Base-by-base conservation (phyloP, 2,797 vertebrate species). In the Kryptolebias ocellatus region DNA sequence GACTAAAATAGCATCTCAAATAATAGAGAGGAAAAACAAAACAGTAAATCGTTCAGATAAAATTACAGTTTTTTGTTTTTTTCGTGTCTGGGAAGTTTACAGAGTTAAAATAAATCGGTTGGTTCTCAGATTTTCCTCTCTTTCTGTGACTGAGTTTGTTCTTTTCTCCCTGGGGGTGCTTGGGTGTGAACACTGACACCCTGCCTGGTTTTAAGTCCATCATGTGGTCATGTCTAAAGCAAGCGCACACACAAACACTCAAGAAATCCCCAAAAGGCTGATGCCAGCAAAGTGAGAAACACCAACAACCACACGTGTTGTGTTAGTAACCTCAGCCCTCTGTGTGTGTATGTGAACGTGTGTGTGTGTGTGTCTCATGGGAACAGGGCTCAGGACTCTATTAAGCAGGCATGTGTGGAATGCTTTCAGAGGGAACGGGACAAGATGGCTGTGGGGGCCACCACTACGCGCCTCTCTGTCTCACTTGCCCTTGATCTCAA, bases 331-430 rank as follows among this genome's bases (percentile, higher is more conserved):
- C 90, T 87, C 88, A 90, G 82, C 88, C 81, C 80, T 79, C 67
- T 57, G 53, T 45, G 69, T 67, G 31, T 46, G 42, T 49, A 72
- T 53, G 46, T 71, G 60, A 53, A 59, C 44, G 64, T 79, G 66
- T 45, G 64, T 57, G 66, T 61, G 68, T 66, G 80, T 20, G 76
- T 24, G 70, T 87, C 74, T 74, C 85, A 55, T 65, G 81, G 86
- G 89, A 88, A 75, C 70, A 50, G 79, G 87, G 89, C 90, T 92
- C 90, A 90, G 89, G 88, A 91, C 91, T 92, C 91, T 92, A 94
- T 95, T 94, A 93, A 91, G 84, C 69, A 72, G 85, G 88, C 83
- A 93, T 92, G 89, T 87, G 83, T 75, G 86, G 91, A 94, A 94
- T 92, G 92, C 91, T 92, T 92, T 94, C 87, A 88, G 85, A 81